Conservation (phyloP, 2,113 vertebrate genomes). For the Semnornis frantzii region DNA sequence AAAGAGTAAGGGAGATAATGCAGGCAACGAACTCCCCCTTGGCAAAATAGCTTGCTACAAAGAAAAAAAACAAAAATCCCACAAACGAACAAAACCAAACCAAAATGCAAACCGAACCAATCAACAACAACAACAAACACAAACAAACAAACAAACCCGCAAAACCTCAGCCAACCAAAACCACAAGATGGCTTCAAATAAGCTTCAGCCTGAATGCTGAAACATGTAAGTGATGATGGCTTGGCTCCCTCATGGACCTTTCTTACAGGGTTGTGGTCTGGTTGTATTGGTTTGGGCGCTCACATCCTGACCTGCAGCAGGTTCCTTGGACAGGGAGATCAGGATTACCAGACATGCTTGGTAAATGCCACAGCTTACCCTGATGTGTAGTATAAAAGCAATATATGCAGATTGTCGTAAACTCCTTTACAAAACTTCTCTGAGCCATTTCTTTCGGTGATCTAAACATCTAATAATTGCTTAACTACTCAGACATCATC, state of each 20-base stretch:
- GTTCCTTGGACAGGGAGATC: background rate
- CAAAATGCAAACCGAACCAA: no score
- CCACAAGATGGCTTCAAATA: background rate
- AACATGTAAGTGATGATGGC: background rate
- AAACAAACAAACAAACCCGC: no score
- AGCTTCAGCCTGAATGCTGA: background rate
- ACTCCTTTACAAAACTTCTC: background rate
- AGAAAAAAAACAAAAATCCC: background rate
- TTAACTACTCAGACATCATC: background rate
- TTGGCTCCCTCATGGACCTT: background rate
- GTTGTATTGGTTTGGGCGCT: background rate
- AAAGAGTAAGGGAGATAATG: background rate
- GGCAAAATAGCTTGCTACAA: background rate
- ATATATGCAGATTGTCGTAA: background rate
- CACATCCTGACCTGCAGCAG: background rate
- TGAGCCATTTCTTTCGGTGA: background rate
- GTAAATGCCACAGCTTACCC: background rate
- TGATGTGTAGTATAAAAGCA: fast-evolving
- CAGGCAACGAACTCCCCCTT: background rate
- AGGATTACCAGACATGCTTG: background rate
- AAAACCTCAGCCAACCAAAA: no score
- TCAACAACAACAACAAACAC: no score
- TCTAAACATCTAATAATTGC: background rate
- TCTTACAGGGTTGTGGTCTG: background rate
- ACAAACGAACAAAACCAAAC: no score